Evolutionary conservation across 2,888 invertebrate genomes (phyloP).

Genomic region (Chrysina gloriosa): DNA sequence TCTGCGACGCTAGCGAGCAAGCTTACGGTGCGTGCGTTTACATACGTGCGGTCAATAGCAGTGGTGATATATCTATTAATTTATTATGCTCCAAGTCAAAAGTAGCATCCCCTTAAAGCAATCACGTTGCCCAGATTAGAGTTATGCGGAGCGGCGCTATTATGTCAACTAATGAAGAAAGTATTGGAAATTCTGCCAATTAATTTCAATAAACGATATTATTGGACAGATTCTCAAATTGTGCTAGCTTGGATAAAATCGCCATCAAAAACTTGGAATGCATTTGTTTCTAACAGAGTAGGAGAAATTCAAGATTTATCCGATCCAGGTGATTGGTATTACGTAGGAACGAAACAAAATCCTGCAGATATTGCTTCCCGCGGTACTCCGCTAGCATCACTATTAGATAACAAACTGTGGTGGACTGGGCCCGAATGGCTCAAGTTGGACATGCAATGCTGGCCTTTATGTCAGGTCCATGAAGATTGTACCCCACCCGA

Average conservation of each 20-base stretch:
- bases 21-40: no score
- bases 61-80: no score
- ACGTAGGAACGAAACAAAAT: conserved; percentile 49
- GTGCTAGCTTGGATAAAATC: conserved; percentile 49
- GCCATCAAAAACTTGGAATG: conserved; percentile 47
- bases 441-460: neutral
- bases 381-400: conserved; percentile 40
- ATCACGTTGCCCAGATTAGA: no score
- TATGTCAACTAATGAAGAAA: no score
- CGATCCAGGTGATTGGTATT: conserved; percentile 45
- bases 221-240: conserved; percentile 52
- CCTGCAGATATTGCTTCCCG: conserved; percentile 51
- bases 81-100: no score
- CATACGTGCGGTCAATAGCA: no score
- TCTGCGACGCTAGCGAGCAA: no score
- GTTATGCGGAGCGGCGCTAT: no score
- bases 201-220: conserved; percentile 42
- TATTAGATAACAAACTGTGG: conserved; percentile 42
- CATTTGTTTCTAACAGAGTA: conserved; percentile 51
- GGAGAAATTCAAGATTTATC: conserved; percentile 47
- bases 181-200: no score
- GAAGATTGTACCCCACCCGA: no score
- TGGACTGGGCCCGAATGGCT: conserved; percentile 41
- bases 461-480: no score
- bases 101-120: no score